Evolutionary conservation across 2,113 vertebrate genomes (phyloP).

Genomic region (Reinhardtius hippoglossoides): DNA sequence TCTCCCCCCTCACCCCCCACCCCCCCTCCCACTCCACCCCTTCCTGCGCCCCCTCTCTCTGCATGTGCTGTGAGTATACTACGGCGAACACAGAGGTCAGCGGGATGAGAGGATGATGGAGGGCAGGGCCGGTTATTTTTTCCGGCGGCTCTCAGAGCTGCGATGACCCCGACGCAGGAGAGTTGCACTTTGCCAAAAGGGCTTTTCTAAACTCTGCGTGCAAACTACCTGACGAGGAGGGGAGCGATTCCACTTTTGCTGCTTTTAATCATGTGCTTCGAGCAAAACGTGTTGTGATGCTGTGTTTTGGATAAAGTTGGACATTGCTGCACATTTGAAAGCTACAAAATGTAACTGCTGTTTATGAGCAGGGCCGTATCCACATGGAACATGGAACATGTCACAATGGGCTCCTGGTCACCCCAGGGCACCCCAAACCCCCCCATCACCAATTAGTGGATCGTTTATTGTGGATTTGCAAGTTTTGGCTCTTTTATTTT

Average conservation of each 20-base stretch:
- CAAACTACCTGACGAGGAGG: constrained; percentile 56
- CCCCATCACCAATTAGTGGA: no score
- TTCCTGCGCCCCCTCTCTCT: constrained; percentile 21
- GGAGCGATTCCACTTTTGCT: constrained; percentile 52
- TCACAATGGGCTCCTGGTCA: background rate
- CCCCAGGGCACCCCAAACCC: background rate
- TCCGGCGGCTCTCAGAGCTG: constrained; percentile 70
- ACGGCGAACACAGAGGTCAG: constrained; percentile 71
- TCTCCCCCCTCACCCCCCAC: background rate
- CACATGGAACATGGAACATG: background rate
- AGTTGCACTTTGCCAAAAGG: constrained; percentile 72
- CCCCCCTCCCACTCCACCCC: background rate
- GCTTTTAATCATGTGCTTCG: constrained; percentile 26
- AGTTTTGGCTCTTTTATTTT: no score
- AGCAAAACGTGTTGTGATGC: background rate
- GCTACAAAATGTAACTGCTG: no score
- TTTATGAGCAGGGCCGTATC: background rate
- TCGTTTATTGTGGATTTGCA: no score
- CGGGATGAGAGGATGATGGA: constrained; percentile 76
- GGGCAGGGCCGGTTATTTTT: constrained; percentile 71
- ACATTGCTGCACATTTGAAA: no score
- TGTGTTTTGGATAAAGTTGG: background rate
- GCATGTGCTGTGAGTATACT: constrained; percentile 67
- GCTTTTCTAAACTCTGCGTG: constrained; percentile 32
- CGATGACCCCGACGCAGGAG: constrained; percentile 63